A percentile compares a stretch with the other conserved stretches of the same genome.
Conservation (phyloP, 1,140 invertebrate species). For the Daktulosphaira vitifoliae region DNA sequence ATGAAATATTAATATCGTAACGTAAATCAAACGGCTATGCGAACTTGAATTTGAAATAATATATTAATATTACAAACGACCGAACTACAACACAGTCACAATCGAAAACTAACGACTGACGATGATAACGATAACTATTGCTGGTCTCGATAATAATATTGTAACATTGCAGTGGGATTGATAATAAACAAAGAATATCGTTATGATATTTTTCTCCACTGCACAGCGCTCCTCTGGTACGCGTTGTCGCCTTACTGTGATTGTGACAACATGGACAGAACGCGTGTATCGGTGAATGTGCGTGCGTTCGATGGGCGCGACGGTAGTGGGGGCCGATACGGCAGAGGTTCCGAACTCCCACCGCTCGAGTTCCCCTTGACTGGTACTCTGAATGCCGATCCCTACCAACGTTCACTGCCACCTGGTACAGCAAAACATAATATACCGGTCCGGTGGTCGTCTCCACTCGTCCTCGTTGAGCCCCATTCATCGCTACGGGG, state of each 20-base stretch:
- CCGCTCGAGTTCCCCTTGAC: neutral
- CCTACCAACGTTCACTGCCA: neutral
- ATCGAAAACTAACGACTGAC: neutral
- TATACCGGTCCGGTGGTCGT: neutral
- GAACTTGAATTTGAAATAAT: too few species aligned
- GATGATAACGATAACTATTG: conserved; percentile 14
- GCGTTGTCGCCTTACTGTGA: neutral
- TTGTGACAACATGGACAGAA: neutral
- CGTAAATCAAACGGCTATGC: too few species aligned
- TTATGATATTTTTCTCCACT: conserved; percentile 1
- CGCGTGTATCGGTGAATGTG: neutral
- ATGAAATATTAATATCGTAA: too few species aligned
- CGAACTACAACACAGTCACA: neutral
- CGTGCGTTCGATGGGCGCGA: neutral
- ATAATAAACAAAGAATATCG: neutral
- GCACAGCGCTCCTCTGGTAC: neutral
- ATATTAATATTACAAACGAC: too few species aligned
- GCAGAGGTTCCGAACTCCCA: neutral
- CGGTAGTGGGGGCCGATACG: neutral
- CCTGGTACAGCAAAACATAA: neutral
- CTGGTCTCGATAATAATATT: too few species aligned
- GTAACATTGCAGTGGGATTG: too few species aligned
- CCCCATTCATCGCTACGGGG: conserved; percentile 16
- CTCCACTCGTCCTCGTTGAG: conserved; percentile 2
- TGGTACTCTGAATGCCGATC: neutral